These are phyloP conservation scores for Pseudanteris insignis DNA, from an alignment of 2,888 invertebrate genomes.

Conservation along the genomic window DNA sequence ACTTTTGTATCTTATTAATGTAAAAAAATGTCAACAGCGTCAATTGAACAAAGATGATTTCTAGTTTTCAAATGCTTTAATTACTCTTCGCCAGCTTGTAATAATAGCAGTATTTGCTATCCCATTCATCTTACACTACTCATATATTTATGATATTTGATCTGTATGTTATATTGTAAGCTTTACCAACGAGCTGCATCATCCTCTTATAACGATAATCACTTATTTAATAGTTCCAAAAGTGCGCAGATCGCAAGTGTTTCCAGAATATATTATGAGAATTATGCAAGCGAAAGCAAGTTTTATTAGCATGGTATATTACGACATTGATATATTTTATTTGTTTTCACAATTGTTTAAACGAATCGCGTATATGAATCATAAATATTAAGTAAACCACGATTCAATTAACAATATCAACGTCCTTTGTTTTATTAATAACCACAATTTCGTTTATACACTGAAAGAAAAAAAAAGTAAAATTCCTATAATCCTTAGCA, in stretches of 20 bases:
- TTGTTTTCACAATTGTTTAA: too few species aligned
- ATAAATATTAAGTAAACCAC: too few species aligned
- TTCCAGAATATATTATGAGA: slow-evolving; percentile 33
- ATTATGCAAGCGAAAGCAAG: slow-evolving; percentile 23
- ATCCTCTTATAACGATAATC: slow-evolving; percentile 42
- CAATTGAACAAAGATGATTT: slow-evolving; percentile 2
- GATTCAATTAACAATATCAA: too few species aligned
- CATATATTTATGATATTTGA: slow-evolving; percentile 35
- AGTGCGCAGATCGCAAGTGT: slow-evolving; percentile 36
- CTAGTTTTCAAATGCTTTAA: slow-evolving; percentile 3
- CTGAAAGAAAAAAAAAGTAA: too few species aligned
- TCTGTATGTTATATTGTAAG: slow-evolving; percentile 32
- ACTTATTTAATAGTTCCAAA: slow-evolving; percentile 42
- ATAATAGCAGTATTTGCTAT: slow-evolving; percentile 2
- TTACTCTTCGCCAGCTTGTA: neutral
- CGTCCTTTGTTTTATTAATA: too few species aligned
- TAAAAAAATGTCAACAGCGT: too few species aligned
- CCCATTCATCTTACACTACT: slow-evolving; percentile 18
- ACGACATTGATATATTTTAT: neutral
- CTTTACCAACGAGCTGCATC: slow-evolving; percentile 33
- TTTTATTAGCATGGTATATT: neutral
- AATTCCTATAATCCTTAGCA: too few species aligned
- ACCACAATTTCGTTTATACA: too few species aligned
- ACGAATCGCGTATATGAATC: too few species aligned
- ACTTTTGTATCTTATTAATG: too few species aligned